Conservation (phyloP, 2,888 invertebrate species). For the Idaea straminata region DNA sequence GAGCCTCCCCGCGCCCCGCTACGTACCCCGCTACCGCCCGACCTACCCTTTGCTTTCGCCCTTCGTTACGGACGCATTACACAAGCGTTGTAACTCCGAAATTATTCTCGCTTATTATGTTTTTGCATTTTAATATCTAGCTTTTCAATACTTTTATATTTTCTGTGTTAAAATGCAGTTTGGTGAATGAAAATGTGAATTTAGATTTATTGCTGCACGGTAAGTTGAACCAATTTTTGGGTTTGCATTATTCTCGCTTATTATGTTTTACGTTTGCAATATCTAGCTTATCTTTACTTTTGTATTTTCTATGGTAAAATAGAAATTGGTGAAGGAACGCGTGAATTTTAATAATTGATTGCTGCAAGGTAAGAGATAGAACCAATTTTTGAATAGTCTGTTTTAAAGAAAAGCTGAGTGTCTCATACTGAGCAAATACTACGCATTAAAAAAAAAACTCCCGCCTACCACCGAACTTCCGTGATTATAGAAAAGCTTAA, state of each 20-base stretch:
- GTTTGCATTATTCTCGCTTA: slow-evolving; percentile 14
- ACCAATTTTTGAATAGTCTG: not conserved
- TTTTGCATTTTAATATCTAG: not conserved
- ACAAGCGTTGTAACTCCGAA: slow-evolving; percentile 61
- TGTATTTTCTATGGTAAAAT: not conserved
- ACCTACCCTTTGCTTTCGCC: slow-evolving; percentile 81
- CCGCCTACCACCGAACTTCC: too few species aligned
- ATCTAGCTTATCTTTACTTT: not conserved
- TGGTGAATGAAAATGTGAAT: not conserved
- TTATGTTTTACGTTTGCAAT: slow-evolving; percentile 4
- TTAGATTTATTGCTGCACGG: not conserved
- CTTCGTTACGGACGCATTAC: slow-evolving; percentile 71
- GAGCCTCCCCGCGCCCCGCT: slow-evolving; percentile 55
- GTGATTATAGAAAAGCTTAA: too few species aligned
- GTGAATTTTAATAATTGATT: not conserved
- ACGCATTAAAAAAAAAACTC: too few species aligned
- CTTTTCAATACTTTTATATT: not conserved
- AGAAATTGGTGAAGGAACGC: not conserved
- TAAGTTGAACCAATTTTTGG: not conserved
- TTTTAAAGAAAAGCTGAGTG: too few species aligned
- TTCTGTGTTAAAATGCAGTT: not conserved
- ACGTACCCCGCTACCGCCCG: slow-evolving; percentile 54
- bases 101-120: slow-evolving; percentile 17
- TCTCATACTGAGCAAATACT: too few species aligned
- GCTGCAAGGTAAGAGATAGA: not conserved